Evolutionary conservation across 2,888 invertebrate genomes (phyloP), one percentile per base, ranked within the genome.

Genomic region (Aethes cnicana): DNA sequence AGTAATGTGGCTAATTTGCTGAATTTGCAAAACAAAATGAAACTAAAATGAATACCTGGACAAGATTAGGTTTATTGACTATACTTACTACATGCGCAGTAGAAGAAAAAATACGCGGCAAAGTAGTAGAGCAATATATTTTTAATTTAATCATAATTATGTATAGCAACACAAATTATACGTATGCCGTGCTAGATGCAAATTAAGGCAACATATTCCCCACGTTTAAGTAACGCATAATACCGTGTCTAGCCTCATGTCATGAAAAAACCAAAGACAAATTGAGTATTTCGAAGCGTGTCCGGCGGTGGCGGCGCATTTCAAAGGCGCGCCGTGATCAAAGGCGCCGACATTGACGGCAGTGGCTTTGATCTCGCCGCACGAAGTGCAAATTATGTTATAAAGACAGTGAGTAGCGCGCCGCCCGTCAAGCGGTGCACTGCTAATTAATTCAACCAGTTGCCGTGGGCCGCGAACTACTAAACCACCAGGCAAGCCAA

Each of bases 301-400:
- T 77, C 81, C 73, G 74, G 78, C 74, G 77, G 79, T 76, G 84
- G 84, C 84, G 86, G 87, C 81, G 71, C 75, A 77, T 72, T 68
- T 86, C 85, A 88, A 89, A 87, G 85, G 85, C 82, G 72, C 75
- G 74, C 68, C 67, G 74, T 81, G 88, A 90, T 90, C 88, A 90
- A 90, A 90, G 85, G 82, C 73, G 73, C 90, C 89, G 89, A 79
- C 84, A 77, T 74, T 81, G 79, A 79, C 72, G 77, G 81, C 77
- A 77, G 74, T 68, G 64, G 72, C 89, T 89, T 90, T 90, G 89
- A 90, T 88, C 82, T 84, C 72, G 72, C 89, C 88, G 89, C 87
- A 74, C 77, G 81, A 88, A 89, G 89, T 90, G 90, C 90, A 90
- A 90, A 90, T 90, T 90, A 90, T 89, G 87, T 88, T 89, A 87